These are phyloP conservation scores for Trachemys scripta DNA, from an alignment of 2,113 vertebrate species.

Conservation along the genomic window DNA sequence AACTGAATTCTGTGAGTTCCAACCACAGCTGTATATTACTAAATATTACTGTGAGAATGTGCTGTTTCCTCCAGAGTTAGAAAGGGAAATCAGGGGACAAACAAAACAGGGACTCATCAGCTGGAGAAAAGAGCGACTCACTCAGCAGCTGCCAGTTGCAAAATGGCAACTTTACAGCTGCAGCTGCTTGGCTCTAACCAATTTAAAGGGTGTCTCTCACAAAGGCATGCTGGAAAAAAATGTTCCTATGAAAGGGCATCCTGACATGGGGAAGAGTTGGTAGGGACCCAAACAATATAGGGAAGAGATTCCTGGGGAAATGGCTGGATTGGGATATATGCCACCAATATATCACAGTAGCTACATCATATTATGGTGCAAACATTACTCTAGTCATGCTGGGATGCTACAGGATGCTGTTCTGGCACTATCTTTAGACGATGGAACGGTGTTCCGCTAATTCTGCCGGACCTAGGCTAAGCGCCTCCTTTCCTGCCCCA, in stretches of 20 bases:
- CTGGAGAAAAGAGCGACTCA: not conserved
- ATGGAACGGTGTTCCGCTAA: not conserved
- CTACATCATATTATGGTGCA: fast-evolving
- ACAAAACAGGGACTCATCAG: not conserved
- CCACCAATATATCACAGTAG: not conserved
- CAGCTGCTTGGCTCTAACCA: not conserved
- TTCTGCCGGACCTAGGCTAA: not conserved
- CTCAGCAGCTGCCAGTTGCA: not conserved
- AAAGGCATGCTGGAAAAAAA: not conserved
- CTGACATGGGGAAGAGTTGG: fast-evolving
- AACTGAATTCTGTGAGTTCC: not conserved
- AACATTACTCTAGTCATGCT: not conserved
- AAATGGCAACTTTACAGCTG: not conserved
- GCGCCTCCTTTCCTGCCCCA: not conserved
- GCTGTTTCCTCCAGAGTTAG: not conserved
- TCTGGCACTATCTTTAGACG: not conserved
- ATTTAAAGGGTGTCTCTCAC: not conserved
- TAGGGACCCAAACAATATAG: not conserved
- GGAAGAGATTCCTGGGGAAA: not conserved
- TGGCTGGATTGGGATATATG: not conserved
- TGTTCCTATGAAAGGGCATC: not conserved
- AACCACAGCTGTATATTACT: not conserved
- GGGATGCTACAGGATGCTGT: not conserved
- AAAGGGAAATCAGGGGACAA: not conserved
- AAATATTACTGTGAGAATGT: not conserved